phyloP scores from a whole-genome alignment of 2,797 vertebrate species.

The Paedocypris micromegethes region DNA sequence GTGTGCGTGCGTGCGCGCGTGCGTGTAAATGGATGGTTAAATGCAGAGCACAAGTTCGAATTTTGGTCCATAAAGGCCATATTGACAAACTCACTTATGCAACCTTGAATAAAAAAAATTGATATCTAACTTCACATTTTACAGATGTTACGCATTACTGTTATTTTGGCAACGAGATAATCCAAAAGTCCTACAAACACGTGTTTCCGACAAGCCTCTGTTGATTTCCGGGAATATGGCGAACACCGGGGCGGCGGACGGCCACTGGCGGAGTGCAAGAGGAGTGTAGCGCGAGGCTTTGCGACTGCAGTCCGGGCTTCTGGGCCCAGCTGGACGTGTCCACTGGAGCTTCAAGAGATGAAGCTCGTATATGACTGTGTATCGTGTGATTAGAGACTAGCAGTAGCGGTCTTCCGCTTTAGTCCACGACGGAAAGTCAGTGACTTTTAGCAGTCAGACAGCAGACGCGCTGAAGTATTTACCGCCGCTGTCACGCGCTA shows the following conservation, averaged over 20 bases:
- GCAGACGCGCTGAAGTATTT: not conserved
- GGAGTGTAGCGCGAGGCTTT: conserved; percentile 28
- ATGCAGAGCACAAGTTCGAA: too few relatives aligned
- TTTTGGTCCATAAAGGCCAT: too few relatives aligned
- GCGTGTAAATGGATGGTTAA: too few relatives aligned
- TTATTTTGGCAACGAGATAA: not conserved
- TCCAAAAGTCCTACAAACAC: conserved; percentile 8
- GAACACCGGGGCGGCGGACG: conserved; percentile 47
- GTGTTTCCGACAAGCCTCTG: conserved; percentile 40
- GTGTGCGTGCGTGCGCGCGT: too few relatives aligned
- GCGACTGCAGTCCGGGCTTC: not conserved
- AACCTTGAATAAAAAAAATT: too few relatives aligned
- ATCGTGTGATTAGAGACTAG: not conserved
- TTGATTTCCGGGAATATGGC: conserved; percentile 56
- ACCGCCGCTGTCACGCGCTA: not conserved
- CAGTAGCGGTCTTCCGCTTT: not conserved
- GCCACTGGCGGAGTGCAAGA: conserved; percentile 39
- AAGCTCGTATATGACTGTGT: not conserved
- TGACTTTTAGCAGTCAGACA: conserved; percentile 6
- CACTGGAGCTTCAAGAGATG: not conserved
- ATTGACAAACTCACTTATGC: too few relatives aligned
- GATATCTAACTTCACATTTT: too few relatives aligned
- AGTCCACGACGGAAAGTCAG: not conserved
- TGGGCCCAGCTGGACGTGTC: conserved; percentile 19
- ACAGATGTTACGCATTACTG: not conserved